phyloP scores from a whole-genome alignment of 2,888 invertebrate genomes.

The Microchrysa polita region DNA sequence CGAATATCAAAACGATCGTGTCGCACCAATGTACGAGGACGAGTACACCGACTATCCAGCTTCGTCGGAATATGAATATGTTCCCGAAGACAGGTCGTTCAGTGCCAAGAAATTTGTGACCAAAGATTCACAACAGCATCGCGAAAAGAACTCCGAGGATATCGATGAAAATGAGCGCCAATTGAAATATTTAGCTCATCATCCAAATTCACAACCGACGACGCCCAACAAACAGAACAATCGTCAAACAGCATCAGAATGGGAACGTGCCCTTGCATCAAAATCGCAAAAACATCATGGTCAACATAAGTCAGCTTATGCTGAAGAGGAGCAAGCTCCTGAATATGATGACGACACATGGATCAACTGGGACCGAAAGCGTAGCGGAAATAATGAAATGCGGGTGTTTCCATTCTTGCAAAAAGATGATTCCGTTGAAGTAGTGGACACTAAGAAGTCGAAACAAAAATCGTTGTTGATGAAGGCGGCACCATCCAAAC shows the following conservation, averaged over 20 bases:
- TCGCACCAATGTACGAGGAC: constrained; percentile 67
- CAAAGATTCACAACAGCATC: not conserved
- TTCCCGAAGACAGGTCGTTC: constrained; percentile 50
- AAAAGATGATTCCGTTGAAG: constrained; percentile 47
- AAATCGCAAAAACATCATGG: constrained; percentile 35
- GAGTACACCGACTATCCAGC: constrained; percentile 57
- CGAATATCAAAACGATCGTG: constrained; percentile 47
- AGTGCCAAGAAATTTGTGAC: constrained; percentile 37
- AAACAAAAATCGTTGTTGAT: not conserved
- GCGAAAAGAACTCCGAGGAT: constrained; percentile 54
- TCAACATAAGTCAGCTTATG: constrained; percentile 22
- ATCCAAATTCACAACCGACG: constrained; percentile 61
- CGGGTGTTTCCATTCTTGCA: constrained; percentile 32
- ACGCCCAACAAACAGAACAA: constrained; percentile 15
- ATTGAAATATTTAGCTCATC: constrained; percentile 70
- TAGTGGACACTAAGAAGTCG: constrained; percentile 51
- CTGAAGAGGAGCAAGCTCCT: constrained; percentile 53
- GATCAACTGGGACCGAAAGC: constrained; percentile 65
- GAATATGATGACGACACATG: constrained; percentile 63
- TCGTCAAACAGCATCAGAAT: not conserved
- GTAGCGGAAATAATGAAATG: constrained; percentile 53
- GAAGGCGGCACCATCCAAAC: constrained; percentile 8
- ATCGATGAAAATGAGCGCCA: constrained; percentile 75
- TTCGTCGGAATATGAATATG: constrained; percentile 52
- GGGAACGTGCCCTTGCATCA: not conserved